These are phyloP conservation scores for Xylota segnis DNA, from an alignment of 2,888 invertebrate genomes.

Conservation along the genomic window DNA sequence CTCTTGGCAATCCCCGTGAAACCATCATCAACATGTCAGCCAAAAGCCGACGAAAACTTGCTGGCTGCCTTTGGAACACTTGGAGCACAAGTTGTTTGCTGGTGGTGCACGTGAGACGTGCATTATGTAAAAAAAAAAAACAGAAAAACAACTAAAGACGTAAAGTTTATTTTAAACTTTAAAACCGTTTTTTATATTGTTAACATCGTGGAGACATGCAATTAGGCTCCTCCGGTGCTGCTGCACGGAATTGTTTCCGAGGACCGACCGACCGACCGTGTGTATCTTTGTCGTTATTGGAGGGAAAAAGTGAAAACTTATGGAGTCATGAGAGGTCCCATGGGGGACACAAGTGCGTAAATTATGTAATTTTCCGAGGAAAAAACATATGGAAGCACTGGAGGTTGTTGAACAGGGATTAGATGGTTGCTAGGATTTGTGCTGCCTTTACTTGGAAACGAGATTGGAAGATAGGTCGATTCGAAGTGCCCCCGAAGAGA, in stretches of 20 bases:
- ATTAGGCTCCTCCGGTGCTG: constrained; percentile 56
- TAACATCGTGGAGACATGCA: constrained; percentile 69
- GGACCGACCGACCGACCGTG: not conserved
- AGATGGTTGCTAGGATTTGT: not conserved
- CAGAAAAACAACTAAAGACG: too few species aligned
- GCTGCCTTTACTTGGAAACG: too few species aligned
- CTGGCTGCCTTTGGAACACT: constrained; percentile 8
- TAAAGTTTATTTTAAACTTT: constrained; percentile 22
- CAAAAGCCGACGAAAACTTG: constrained; percentile 58
- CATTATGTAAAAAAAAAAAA: constrained; percentile 25
- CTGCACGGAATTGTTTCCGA: constrained; percentile 53
- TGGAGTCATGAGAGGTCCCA: not conserved
- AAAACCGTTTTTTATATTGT: constrained; percentile 56
- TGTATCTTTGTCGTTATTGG: not conserved
- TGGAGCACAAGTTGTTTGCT: constrained; percentile 38
- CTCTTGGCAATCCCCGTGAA: constrained; percentile 52
- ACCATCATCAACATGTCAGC: constrained; percentile 69
- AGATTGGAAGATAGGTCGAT: too few species aligned
- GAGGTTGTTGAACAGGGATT: not conserved
- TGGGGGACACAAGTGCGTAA: constrained; percentile 22
- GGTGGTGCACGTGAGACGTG: constrained; percentile 64
- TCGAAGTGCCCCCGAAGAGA: too few species aligned
- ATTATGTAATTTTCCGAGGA: constrained; percentile 7
- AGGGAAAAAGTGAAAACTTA: constrained; percentile 15
- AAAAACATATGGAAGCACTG: constrained; percentile 15